Percentiles rank a stretch among this genome's conserved stretches.
Conservation (phyloP, 1,140 invertebrate species). For the Drosophila parabipectinata region DNA sequence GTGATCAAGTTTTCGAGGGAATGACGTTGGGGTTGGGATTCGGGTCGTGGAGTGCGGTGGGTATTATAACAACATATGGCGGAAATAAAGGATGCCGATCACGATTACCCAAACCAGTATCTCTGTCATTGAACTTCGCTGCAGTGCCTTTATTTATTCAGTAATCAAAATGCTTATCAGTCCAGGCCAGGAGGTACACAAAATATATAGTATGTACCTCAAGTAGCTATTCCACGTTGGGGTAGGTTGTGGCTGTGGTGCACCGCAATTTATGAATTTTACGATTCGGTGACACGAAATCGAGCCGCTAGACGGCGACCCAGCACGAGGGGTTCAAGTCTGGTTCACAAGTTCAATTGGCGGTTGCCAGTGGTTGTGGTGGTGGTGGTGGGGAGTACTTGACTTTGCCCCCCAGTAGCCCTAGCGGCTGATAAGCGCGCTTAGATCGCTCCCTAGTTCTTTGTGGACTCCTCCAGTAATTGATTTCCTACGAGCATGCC, state of each 20-base stretch:
- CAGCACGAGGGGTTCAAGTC: constrained; percentile 20
- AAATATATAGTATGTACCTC: constrained; percentile 5
- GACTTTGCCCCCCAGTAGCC: constrained; percentile 5
- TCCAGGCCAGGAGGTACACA: constrained; percentile 2
- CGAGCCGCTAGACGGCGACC: constrained; percentile 14
- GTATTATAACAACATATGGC: constrained; percentile 38
- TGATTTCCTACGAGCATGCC: constrained; percentile 47
- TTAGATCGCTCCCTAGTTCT: constrained; percentile 29
- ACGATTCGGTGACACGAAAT: constrained; percentile 57
- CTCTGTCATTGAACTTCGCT: constrained; percentile 64
- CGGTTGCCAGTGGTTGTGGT: constrained; percentile 29
- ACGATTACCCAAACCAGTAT: constrained; percentile 10
- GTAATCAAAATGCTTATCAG: constrained; percentile 62
- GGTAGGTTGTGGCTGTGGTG: constrained; percentile 54
- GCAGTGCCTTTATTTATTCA: constrained; percentile 17
- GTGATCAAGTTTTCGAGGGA: constrained; percentile 1
- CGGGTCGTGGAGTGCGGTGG: constrained; percentile 1
- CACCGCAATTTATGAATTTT: constrained; percentile 32
- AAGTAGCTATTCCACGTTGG: constrained; percentile 31
- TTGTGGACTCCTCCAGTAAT: constrained; percentile 35
- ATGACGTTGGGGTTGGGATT: too few relatives aligned
- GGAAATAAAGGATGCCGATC: constrained; percentile 47
- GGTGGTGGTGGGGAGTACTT: constrained; percentile 8
- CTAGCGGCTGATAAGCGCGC: constrained; percentile 51
- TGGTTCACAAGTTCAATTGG: constrained; percentile 61